Evolutionary conservation across 2,113 vertebrate species (phyloP), one percentile per base, ranked within the genome.

Genomic region (Glaucomys volans): DNA sequence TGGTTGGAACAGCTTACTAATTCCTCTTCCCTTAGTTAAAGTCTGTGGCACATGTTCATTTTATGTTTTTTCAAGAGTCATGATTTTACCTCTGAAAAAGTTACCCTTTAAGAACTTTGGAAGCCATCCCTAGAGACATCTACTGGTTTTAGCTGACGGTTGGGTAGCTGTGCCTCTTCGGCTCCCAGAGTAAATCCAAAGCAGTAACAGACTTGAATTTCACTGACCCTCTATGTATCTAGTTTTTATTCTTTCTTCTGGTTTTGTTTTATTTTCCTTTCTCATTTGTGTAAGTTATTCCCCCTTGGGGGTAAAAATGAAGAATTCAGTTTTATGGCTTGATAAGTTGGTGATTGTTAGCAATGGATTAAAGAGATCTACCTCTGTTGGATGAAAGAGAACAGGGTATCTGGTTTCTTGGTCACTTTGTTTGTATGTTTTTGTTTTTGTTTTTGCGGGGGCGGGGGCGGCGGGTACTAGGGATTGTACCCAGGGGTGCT

Each of bases 231-330:
- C 37, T 20, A 14, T 71, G 92, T 75, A 71, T 93, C 50, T 90
- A 35, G 84, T 57, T 90, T 71, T 94, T 66, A 87, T 30, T 84
- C 8, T 80, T 57, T 90, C 24, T 90, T 62, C n/a, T 82, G 28
- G 35, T 42, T 82, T 8, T 89, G 69, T 52, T 83, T 81, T 80
- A 30, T 40, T 93, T 91, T 90, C 75, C 50, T n/a, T 86, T 50
- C 79, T 44, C 50, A 83, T 59, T 89, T 18, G 12, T 17, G 3
- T 11, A 12, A 62, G 35, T 67, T 69, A 32, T 12, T 69, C 30
- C 67, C 7, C 74, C 11, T 14, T 50, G 40, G 74, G 47, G 35
- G 44, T 40, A n/a, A 62, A 91, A 66, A 79, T 28, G 75, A 64
- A 62, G 54, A 83, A 72, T 83, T 72, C 30, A 74, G 52, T 76